phyloP scores from a whole-genome alignment of 2,888 invertebrate genomes.

The Himalopsyche japonica region DNA sequence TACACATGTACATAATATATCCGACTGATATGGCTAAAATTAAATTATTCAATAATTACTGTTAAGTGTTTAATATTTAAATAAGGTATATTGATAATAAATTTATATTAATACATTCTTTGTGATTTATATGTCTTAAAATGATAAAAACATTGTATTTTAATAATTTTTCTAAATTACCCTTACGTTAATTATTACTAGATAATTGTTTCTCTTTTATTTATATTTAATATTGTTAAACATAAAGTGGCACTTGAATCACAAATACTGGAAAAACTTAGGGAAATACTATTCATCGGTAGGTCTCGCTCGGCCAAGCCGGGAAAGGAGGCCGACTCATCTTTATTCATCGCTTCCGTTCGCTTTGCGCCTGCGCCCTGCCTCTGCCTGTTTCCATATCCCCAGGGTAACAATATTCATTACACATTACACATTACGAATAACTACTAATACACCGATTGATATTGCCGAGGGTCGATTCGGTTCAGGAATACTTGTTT shows the following conservation, averaged over 20 bases:
- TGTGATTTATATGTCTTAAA: conserved; percentile 46
- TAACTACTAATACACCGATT: neutral
- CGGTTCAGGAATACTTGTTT: neutral
- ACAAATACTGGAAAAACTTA: conserved; percentile 76
- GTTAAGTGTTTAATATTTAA: conserved; percentile 46
- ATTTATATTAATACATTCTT: conserved; percentile 41
- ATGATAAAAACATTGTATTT: conserved; percentile 60
- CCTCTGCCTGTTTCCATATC: neutral
- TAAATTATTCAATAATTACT: conserved; percentile 59
- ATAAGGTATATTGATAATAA: conserved; percentile 42
- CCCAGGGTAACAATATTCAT: neutral
- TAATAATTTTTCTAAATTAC: conserved; percentile 55
- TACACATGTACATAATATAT: conserved; percentile 46
- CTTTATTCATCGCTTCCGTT: neutral
- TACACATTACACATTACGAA: neutral
- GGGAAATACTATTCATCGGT: conserved; percentile 57
- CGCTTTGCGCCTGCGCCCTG: neutral
- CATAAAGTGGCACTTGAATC: conserved; percentile 80
- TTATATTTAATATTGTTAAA: conserved; percentile 64
- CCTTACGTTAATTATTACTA: conserved; percentile 61
- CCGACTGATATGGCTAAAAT: conserved; percentile 61
- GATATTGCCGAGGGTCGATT: conserved; percentile 1
- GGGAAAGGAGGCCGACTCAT: conserved; percentile 20
- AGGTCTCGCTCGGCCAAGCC: conserved; percentile 37
- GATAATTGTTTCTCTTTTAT: conserved; percentile 63